A percentile compares a stretch with the other conserved stretches of the same genome.
Conservation (phyloP, 2,888 invertebrate genomes). For the Drosophila falleni region DNA sequence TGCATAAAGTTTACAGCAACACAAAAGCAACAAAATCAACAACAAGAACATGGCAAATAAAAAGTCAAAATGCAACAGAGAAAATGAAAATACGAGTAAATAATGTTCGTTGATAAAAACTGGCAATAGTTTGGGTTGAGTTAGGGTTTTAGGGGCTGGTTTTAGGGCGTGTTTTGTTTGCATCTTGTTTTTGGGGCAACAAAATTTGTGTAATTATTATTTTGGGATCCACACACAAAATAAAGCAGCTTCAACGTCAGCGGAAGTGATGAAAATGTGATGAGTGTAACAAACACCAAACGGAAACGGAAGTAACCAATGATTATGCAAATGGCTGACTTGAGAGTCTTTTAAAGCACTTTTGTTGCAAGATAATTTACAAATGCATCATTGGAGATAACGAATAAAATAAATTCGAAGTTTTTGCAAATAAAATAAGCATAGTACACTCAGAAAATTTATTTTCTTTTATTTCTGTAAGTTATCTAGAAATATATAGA, state of each 20-base stretch:
- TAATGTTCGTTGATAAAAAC: constrained; percentile 76
- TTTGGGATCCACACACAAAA: constrained; percentile 15
- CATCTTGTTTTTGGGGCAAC: constrained; percentile 24
- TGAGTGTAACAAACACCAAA: constrained; percentile 33
- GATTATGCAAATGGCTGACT: constrained; percentile 58
- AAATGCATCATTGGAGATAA: neutral
- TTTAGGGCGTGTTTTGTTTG: constrained; percentile 13
- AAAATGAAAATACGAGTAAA: constrained; percentile 67
- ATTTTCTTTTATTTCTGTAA: no score
- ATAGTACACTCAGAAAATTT: no score
- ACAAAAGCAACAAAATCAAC: constrained; percentile 41
- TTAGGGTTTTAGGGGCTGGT: constrained; percentile 24
- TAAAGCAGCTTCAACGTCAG: constrained; percentile 4
- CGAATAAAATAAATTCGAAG: neutral
- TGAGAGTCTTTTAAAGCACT: no score
- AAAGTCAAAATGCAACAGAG: constrained; percentile 49
- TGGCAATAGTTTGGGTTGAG: constrained; percentile 35
- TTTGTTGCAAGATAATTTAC: neutral
- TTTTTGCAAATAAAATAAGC: neutral
- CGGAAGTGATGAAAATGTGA: constrained; percentile 62
- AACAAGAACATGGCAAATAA: constrained; percentile 58
- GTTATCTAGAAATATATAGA: no score
- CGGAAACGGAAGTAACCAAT: constrained; percentile 65
- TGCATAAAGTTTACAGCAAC: constrained; percentile 79
- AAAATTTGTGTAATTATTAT: constrained; percentile 67